A percentile compares a stretch with the other conserved stretches of the same genome.
phyloP scores from a whole-genome alignment of 2,797 vertebrate species.

The Anableps anableps region DNA sequence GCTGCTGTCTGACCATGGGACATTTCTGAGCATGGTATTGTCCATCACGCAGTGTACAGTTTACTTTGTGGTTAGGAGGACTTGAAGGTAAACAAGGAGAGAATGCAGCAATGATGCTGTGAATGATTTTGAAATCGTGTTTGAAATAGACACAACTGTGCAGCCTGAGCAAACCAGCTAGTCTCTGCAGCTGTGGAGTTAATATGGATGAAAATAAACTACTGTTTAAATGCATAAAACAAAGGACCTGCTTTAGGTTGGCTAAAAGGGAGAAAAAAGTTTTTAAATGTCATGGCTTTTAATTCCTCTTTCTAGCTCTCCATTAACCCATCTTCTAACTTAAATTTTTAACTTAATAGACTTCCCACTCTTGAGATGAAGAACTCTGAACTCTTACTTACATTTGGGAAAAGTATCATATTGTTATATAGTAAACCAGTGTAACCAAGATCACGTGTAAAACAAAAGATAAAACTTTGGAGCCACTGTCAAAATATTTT shows the following conservation, averaged over 20 bases:
- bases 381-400: too few species aligned
- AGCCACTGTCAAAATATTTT: too few species aligned
- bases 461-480: too few species aligned
- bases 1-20: constrained; percentile 54
- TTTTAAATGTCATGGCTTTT: background rate
- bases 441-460: too few species aligned
- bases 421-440: too few species aligned
- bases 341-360: too few species aligned
- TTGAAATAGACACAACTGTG: constrained; percentile 35
- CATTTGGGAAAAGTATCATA: too few species aligned
- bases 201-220: constrained; percentile 9
- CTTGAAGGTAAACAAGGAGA: constrained; percentile 35
- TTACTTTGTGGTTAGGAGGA: constrained; percentile 45
- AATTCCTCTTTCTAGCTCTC: too few species aligned
- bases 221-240: constrained; percentile 34
- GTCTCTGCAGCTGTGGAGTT: constrained; percentile 32
- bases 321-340: too few species aligned
- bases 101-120: constrained; percentile 33
- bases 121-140: constrained; percentile 43
- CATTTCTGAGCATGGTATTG: constrained; percentile 56
- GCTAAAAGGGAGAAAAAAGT: background rate
- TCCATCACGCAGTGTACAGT: constrained; percentile 48
- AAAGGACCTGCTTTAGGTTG: background rate
- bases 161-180: constrained; percentile 10
- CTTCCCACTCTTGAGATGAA: too few species aligned